Conservation (phyloP, 1,140 invertebrate species). For the Penaeus vannamei region DNA sequence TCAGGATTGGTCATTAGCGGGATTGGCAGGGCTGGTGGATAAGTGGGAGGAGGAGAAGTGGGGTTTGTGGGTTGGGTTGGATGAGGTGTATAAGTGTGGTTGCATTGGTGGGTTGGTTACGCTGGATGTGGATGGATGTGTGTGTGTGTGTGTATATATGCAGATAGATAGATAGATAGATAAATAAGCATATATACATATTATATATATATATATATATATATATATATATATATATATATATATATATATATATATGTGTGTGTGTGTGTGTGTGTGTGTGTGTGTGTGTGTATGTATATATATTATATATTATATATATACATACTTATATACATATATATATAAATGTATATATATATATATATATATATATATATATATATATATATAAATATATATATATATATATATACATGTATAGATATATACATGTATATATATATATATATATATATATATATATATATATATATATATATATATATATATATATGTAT, state of each 20-base stretch:
- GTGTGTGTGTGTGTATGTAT: neutral
- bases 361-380: neutral
- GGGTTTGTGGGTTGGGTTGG: too few relatives aligned
- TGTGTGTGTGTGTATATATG: neutral
- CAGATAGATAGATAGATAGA: neutral
- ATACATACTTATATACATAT: too few relatives aligned
- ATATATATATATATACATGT: too few relatives aligned
- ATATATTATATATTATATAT: too few relatives aligned
- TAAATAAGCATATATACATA: too few relatives aligned
- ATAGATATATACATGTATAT: too few relatives aligned
- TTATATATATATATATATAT: too few relatives aligned
- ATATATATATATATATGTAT: conserved; percentile 2
- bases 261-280: neutral
- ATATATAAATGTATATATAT: too few relatives aligned
- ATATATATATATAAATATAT: neutral
- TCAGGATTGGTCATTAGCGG: too few relatives aligned
- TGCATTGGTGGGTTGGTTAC: neutral
- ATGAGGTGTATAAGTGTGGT: neutral
- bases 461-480: neutral
- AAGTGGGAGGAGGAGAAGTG: too few relatives aligned
- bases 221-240: neutral
- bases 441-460: too few relatives aligned
- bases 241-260: neutral
- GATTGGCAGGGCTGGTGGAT: too few relatives aligned
- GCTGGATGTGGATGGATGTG: neutral